Base-by-base conservation (phyloP, 2,888 invertebrate genomes). In the Brenthis daphne region DNA sequence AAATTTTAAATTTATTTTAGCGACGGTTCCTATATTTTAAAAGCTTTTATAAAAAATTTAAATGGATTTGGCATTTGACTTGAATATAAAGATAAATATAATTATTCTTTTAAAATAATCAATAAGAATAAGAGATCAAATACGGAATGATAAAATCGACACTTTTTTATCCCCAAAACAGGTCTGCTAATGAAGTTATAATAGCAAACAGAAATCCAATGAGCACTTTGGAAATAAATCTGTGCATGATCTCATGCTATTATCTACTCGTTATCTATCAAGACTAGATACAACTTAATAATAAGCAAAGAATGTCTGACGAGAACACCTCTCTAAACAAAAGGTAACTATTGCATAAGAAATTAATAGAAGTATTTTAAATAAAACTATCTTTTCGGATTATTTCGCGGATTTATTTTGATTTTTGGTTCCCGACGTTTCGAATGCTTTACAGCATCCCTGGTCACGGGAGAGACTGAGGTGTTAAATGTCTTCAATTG, bases 231-330 rank as follows among this genome's bases (percentile, higher is more conserved):
- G 53, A 54, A 57, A 71, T 74, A 76, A 75, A 76, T 74, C 65
- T 66, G 71, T 68, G 57, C 67, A 69, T 77, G 76, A 77, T 77
- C 73, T 77, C 77, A 77, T 73, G 71, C 70, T 67, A 66, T 74
- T 75, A 77, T 77, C 77, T 72, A 37, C 11, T 51, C 55, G 60
- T 71, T 72, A 77, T 76, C 74, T 71, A 56, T 70, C 71, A 73
- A 72, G 72, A 70, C 73, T 73, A 60, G 58, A 64, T 64, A 72
- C n/a, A 64, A 63, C 33, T 54, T 50, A 63, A 56, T 54, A 20
- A 33, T 55, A 55, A 57, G 29, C 3, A n/a, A 24, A 47, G 33
- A 20, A 64, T 51, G 13, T n/a, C 16, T 37, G 67, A 65, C 67
- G 64, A 67, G 43, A 65, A 48, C 37, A 57, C 51, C 51, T 56